Base-by-base conservation (phyloP, 1,140 invertebrate genomes). In the Thaumatotibia leucotreta region DNA sequence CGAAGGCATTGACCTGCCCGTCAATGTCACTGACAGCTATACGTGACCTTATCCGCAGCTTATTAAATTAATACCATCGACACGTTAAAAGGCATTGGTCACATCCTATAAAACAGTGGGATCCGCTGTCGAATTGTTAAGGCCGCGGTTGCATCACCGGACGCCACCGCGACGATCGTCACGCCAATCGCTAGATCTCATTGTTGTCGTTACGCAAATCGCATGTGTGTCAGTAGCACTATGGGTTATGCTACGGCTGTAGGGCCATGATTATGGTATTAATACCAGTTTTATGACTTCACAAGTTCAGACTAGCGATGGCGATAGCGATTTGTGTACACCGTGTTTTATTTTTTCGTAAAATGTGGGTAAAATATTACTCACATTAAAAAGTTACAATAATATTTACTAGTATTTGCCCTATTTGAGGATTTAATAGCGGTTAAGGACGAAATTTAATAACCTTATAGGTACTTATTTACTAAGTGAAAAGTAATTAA, bases 151-250 rank as follows among this genome's bases (percentile, higher is more conserved):
- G 74, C 70, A 66, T 66, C 72, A 74, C 73, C 76, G 76, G 76
- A 78, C 74, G 76, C 68, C 27, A 27, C 52, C 39, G 66, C 70
- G 73, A 70, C 71, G 35, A 52, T 32, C 22, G 24, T 52, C 33
- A 61, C 29, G 39, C 63, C 68, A 69, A 69, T 77, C 69, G 64
- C 61, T 61, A 50, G 67, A 76, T 76, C 75, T 68, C 75, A 72
- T 77, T 77, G 75, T 77, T 66, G 54, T 50, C n/a, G 45, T 74
- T 74, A 68, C 71, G 73, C 70, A 72, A 77, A 74, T 63, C 52
- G 31, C 33, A 45, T 24, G 35, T 64, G 50, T 68, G 64, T 64
- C 66, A 66, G 64, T 22, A 52, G 61, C 24, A 45, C 66, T 58
- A 58, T 58, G 27, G 39, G 39, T 45, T 45, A 58, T 58, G 52